Conservation (phyloP, 2,113 vertebrate genomes). For the Campylomormyrus tamandua region DNA sequence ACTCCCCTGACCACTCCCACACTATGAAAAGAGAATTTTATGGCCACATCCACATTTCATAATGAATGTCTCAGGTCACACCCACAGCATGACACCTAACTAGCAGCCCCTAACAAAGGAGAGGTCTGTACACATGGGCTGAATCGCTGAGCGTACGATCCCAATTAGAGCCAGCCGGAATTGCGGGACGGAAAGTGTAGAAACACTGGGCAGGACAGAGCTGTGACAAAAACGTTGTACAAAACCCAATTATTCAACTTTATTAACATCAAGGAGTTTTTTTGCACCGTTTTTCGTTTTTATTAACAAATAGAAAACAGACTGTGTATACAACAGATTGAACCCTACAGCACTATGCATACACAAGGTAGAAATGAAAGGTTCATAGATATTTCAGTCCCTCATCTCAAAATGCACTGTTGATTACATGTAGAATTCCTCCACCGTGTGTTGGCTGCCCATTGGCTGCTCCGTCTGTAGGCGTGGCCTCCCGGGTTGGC, state of each 20-base stretch:
- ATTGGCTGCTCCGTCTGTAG: conserved; percentile 64
- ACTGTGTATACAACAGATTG: conserved; percentile 83
- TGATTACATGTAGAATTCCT: conserved; percentile 67
- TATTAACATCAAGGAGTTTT: conserved; percentile 88
- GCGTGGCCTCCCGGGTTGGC: conserved; percentile 60
- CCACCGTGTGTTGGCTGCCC: conserved; percentile 54
- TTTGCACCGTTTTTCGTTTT: conserved; percentile 62
- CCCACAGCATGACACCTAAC: not conserved
- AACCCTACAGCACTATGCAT: conserved; percentile 80
- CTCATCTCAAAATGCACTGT: conserved; percentile 60
- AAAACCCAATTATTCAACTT: conserved; percentile 93
- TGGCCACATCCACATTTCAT: not conserved
- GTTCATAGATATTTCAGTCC: conserved; percentile 66
- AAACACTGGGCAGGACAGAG: conserved; percentile 15
- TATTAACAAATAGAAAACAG: conserved; percentile 97
- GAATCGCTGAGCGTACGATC: too few relatives aligned
- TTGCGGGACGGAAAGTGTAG: not conserved
- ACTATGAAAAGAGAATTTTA: not conserved
- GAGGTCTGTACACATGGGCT: not conserved
- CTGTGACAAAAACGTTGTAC: conserved; percentile 55
- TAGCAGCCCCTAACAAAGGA: not conserved
- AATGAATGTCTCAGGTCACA: not conserved
- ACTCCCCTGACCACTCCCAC: not conserved
- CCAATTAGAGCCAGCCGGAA: not conserved
- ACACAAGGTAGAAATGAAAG: conserved; percentile 97